These are phyloP conservation scores for Apaloderma vittatum DNA, from an alignment of 2,113 vertebrate genomes.

Conservation along the genomic window DNA sequence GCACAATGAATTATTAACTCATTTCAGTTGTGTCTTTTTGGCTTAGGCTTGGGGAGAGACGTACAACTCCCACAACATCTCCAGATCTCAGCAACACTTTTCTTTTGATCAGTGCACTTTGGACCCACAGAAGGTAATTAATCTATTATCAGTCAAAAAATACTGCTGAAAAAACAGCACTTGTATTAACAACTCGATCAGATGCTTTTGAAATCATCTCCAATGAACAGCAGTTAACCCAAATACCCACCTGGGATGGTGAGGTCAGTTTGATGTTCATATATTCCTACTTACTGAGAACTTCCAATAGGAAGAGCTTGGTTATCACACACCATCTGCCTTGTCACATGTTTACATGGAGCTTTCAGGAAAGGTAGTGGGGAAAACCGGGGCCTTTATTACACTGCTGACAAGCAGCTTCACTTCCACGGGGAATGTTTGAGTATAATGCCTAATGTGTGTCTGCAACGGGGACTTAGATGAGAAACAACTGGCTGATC, in stretches of 20 bases:
- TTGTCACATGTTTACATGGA: not conserved
- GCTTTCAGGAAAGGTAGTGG: not conserved
- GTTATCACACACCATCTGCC: not conserved
- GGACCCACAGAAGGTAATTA: conserved; percentile 1
- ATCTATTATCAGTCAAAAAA: not conserved
- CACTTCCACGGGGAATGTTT: not conserved
- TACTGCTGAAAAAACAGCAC: not conserved
- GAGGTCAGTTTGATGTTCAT: not conserved
- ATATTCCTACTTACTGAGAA: not conserved
- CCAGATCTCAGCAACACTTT: not conserved
- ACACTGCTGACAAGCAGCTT: not conserved
- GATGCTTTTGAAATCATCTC: conserved; percentile 14
- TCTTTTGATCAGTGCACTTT: conserved; percentile 6
- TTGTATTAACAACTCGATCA: not conserved
- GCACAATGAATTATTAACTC: conserved; percentile 30
- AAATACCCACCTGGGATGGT: not conserved
- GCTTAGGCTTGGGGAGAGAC: not conserved
- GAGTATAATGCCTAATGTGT: not conserved
- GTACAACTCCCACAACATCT: not conserved
- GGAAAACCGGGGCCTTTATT: not conserved
- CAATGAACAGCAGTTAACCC: not conserved
- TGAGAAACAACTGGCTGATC: conserved; percentile 43
- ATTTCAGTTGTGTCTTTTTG: not conserved
- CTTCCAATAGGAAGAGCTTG: not conserved
- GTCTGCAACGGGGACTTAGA: not conserved